Evolutionary conservation across 2,113 vertebrate species (phyloP).

Genomic region (Prinia subflava): DNA sequence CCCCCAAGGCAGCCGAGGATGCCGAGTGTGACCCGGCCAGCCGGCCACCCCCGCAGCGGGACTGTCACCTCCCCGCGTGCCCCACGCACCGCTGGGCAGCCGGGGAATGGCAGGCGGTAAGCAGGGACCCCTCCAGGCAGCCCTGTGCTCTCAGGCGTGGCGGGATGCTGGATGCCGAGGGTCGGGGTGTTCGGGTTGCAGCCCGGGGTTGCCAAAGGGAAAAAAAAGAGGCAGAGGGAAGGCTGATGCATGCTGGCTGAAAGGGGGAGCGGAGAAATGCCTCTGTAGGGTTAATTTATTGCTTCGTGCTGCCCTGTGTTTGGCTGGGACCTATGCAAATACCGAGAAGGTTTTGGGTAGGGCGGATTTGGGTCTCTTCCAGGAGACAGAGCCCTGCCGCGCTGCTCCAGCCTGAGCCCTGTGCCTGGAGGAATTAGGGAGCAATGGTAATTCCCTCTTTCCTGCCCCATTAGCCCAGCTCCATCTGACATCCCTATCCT

Average conservation of each 20-base stretch:
- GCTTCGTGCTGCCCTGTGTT: neutral
- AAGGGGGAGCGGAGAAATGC: neutral
- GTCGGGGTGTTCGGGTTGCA: neutral
- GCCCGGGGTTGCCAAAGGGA: neutral
- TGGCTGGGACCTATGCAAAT: slow-evolving; percentile 29
- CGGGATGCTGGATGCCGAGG: neutral
- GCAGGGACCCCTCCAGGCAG: neutral
- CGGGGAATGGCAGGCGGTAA: slow-evolving; percentile 86
- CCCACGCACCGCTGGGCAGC: slow-evolving; percentile 81
- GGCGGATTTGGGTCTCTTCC: neutral
- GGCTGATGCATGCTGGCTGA: rapidly evolving
- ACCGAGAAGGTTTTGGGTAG: neutral
- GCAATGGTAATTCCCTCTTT: neutral
- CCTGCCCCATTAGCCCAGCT: neutral
- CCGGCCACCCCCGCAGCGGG: slow-evolving; percentile 74
- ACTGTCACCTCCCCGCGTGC: slow-evolving; percentile 78
- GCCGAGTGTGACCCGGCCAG: slow-evolving; percentile 70
- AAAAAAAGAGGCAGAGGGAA: neutral
- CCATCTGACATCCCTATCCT: neutral
- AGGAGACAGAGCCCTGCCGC: neutral
- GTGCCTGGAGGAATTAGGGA: neutral
- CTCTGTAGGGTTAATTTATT: neutral
- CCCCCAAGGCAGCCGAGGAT: slow-evolving; percentile 62
- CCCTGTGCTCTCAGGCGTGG: neutral
- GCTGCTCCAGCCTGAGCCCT: neutral